Evolutionary conservation across 2,888 invertebrate genomes (phyloP), one percentile per base, ranked within the genome.

Genomic region (Eupithecia insigniata): DNA sequence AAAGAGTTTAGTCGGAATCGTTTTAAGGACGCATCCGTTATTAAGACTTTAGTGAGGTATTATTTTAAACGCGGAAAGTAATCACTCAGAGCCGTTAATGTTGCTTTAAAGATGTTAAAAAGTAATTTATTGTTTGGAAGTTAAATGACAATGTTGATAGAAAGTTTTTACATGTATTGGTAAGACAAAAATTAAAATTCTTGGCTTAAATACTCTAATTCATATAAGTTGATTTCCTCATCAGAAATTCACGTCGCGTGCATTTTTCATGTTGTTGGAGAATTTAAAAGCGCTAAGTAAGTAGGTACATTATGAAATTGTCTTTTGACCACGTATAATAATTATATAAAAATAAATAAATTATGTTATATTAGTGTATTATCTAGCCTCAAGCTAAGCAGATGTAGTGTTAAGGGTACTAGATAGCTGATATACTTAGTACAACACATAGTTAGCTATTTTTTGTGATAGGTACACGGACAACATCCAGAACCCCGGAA

Each of bases 1-100:
- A 88, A 90, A 80, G 76, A 80, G 74, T 84, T 85, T 81, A 78
- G 79, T 79, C 81, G 81, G 83, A 87, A 87, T 85, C 80, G 75
- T 83, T 85, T 86, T 84, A 83, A 76, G n/a, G 82, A 73, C 76
- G 77, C 80, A 80, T 75, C 66, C 68, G 61, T 70, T 72, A 68
- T 58, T 60, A 74, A 46, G 36, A 64, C 76, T 81, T 82, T 80
- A 76, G 74, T 74, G 71, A 74, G 67, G 71, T 70, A 77, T 80
- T 84, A 84, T 83, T 82, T 85, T 81, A 75, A 70, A 81, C 67
- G 75, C 72, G 75, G 67, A 71, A 77, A 82, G 81, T 83, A 79
- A 81, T 79, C 71, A 67, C 80, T 74, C 66, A 68, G 70, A 74
- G 69, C 69, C 78, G 79, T 74, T 60, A 80, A 84, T 76, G 79